These are phyloP conservation scores for Unio delphinus DNA, from an alignment of 2,888 invertebrate species.

Conservation along the genomic window DNA sequence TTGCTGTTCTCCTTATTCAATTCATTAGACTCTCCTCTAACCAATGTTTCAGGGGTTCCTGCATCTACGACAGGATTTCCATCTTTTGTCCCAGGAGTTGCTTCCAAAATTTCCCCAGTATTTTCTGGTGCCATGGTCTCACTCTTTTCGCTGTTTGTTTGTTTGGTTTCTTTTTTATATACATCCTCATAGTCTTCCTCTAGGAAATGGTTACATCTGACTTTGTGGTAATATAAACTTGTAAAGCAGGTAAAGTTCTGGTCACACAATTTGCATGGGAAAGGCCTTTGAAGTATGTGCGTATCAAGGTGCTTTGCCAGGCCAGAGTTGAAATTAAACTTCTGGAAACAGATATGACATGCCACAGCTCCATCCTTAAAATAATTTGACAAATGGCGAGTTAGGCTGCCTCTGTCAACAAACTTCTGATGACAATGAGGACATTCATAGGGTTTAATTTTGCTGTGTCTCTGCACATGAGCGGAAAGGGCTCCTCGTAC, in stretches of 20 bases:
- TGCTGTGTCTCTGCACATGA: constrained; percentile 28
- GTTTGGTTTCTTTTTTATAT: no score
- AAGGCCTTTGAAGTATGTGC: constrained; percentile 29
- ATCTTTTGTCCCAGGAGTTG: no score
- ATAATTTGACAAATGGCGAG: constrained; percentile 31
- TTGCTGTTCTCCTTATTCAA: no score
- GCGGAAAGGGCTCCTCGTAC: constrained; percentile 32
- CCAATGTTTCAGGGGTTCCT: no score
- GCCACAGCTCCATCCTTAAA: constrained; percentile 16
- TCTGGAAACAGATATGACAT: constrained; percentile 29
- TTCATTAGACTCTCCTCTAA: no score
- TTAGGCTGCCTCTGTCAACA: constrained; percentile 25
- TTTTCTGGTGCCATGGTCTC: no score
- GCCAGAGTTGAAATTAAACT: constrained; percentile 25
- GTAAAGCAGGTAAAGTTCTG: constrained; percentile 22
- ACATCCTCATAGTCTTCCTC: constrained; percentile 4
- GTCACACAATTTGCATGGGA: constrained; percentile 21
- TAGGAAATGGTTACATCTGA: constrained; percentile 24
- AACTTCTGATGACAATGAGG: constrained; percentile 27
- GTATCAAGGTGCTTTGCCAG: constrained; percentile 26
- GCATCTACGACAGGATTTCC: no score
- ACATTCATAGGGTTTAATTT: constrained; percentile 33
- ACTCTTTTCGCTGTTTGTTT: no score
- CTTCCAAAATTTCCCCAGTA: no score
- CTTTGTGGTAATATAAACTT: constrained; percentile 29